A percentile compares a stretch with the other conserved stretches of the same genome.
Evolutionary conservation across 1,140 invertebrate genomes (phyloP).

Genomic region (Homarus americanus): DNA sequence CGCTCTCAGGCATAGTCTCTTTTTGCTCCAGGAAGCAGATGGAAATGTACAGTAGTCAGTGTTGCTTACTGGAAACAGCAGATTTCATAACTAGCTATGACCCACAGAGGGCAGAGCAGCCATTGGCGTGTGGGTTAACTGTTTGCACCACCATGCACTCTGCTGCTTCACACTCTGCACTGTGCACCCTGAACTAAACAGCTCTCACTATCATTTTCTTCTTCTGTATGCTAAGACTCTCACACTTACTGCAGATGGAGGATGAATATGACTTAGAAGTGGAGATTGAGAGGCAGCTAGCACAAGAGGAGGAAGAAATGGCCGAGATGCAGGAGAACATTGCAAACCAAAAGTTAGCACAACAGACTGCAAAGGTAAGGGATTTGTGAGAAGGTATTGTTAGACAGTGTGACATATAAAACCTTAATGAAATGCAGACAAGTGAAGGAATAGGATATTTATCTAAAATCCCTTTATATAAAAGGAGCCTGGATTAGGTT

Average conservation of each 20-base stretch:
- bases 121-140: background rate
- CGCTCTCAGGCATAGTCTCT: no score
- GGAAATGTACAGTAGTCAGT: background rate
- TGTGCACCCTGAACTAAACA: background rate
- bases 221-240: background rate
- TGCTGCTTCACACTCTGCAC: slow-evolving; percentile 1
- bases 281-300: slow-evolving; percentile 77
- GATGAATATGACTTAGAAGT: slow-evolving; percentile 78
- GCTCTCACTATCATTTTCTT: background rate
- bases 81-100: background rate
- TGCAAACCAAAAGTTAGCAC: slow-evolving; percentile 68
- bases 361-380: slow-evolving; percentile 77
- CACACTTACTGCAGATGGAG: slow-evolving; percentile 75
- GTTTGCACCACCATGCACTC: slow-evolving; percentile 1
- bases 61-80: background rate
- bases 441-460: no score
- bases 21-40: background rate
- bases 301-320: slow-evolving; percentile 76
- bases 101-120: background rate
- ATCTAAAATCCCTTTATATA: no score
- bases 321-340: slow-evolving; percentile 74
- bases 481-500: no score
- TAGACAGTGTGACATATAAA: no score
- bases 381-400: no score
- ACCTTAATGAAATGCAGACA: no score